Percentiles rank a stretch among this genome's conserved stretches.
Evolutionary conservation across 2,888 invertebrate genomes (phyloP).

Genomic region (Drosophila rubida): DNA sequence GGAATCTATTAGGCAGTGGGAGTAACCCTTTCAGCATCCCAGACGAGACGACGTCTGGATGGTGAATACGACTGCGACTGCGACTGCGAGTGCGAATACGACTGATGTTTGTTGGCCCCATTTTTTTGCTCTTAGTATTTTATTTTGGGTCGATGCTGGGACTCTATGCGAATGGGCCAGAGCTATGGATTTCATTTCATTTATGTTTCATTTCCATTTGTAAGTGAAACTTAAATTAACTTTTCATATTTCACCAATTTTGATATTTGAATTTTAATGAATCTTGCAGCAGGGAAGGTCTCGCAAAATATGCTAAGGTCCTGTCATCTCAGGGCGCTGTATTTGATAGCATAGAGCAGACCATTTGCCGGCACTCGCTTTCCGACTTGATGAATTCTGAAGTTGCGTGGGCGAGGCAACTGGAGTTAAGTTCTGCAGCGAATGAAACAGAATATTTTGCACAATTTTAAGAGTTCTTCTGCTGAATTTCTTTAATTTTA

Average conservation of each 20-base stretch:
- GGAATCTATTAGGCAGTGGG: slow-evolving; percentile 70
- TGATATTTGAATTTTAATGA: slow-evolving; percentile 67
- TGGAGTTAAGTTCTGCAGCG: neutral
- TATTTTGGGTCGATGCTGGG: slow-evolving; percentile 36
- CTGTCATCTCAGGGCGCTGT: neutral
- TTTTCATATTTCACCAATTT: slow-evolving; percentile 76
- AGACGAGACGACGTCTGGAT: slow-evolving; percentile 52
- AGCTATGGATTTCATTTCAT: slow-evolving; percentile 66
- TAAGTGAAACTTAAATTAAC: slow-evolving; percentile 80
- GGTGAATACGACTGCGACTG: slow-evolving; percentile 26
- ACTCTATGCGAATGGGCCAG: slow-evolving; percentile 24
- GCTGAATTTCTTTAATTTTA: too few relatives aligned
- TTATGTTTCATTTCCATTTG: slow-evolving; percentile 76
- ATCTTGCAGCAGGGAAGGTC: slow-evolving; percentile 11
- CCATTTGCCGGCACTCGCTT: neutral
- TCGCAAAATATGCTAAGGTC: slow-evolving; percentile 20
- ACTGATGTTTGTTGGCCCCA: slow-evolving; percentile 60
- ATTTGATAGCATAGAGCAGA: neutral
- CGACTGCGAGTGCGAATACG: slow-evolving; percentile 27
- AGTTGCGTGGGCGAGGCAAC: neutral
- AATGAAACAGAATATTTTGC: neutral
- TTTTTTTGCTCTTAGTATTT: slow-evolving; percentile 16
- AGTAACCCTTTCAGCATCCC: slow-evolving; percentile 69
- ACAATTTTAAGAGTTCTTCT: too few relatives aligned
- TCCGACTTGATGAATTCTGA: neutral